Percentiles rank a stretch among this genome's conserved stretches.
These are phyloP conservation scores for Capitulum mitella DNA, from an alignment of 2,888 invertebrate genomes.

Conservation along the genomic window DNA sequence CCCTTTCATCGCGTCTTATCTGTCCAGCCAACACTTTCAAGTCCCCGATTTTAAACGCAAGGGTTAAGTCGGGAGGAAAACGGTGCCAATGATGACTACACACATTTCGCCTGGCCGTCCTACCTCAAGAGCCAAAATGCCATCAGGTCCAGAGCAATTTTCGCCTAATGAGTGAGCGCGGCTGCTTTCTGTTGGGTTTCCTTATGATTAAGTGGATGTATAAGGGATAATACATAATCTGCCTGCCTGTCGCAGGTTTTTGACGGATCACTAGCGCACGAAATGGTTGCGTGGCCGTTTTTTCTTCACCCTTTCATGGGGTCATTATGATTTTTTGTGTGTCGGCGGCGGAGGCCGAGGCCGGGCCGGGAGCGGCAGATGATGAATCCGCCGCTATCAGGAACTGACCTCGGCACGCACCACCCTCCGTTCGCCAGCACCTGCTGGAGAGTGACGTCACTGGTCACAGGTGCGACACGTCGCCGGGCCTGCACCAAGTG, in stretches of 20 bases:
- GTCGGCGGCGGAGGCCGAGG: background rate
- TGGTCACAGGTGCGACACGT: background rate
- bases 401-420: background rate
- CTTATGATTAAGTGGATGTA: conserved; percentile 23
- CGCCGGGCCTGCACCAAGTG: no score
- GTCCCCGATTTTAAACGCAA: background rate
- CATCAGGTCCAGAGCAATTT: conserved; percentile 3
- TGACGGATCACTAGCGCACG: conserved; percentile 16
- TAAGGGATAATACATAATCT: conserved; percentile 25
- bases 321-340: conserved; percentile 5
- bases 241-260: conserved; percentile 9
- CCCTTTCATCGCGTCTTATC: conserved; percentile 14
- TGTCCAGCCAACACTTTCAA: background rate
- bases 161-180: conserved; percentile 18
- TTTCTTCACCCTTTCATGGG: conserved; percentile 17
- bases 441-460: background rate
- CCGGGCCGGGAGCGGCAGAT: background rate
- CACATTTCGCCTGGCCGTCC: background rate
- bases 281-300: conserved; percentile 18
- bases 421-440: background rate
- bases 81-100: conserved; percentile 18
- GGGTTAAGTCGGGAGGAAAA: conserved; percentile 17
- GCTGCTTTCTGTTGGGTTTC: conserved; percentile 19
- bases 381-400: background rate
- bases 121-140: conserved; percentile 18